Base-by-base conservation (phyloP, 2,888 invertebrate species). In the Nomada hirtipes region DNA sequence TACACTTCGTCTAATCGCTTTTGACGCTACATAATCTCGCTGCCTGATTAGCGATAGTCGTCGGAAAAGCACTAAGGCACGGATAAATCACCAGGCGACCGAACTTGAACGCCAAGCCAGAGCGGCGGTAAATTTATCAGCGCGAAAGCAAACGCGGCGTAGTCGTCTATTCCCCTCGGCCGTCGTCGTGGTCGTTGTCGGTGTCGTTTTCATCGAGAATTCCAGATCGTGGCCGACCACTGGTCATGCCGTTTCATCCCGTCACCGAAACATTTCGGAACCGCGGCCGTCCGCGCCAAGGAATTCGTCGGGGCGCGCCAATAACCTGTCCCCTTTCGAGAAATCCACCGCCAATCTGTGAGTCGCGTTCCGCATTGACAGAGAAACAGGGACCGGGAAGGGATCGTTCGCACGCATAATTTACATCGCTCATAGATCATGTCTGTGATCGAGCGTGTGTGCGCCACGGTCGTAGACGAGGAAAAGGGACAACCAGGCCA, bases 261-360 rank as follows among this genome's bases (percentile, higher is more conserved):
- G 79, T 57, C 71, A 76, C 26, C 68, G 74, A 79, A 83, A 83
- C 83, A 79, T 87, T 80, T 85, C 69, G 85, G 75, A 80, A 83
- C 64, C 79, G 79, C 68, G 77, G 74, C 78, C 68, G 68, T 70
- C 79, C 84, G 84, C 77, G 85, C 87, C 91, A 86, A 91, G 88
- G 90, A 91, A 91, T 91, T 87, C 82, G 83, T 79, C 79, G 81
- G 82, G 78, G 82, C 85, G 86, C 88, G 89, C 90, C 89, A 90
- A 90, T 87, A 85, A 84, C 82, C 89, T 84, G 87, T 86, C 83
- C 87, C 55, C 76, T 70, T 67, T 63, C 65, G 69, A 53, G 71
- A 52, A 52, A 61, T 71, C 64, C 59, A 42, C 65, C 75, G 61
- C 82, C 83, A 65, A 76, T 85, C 84, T 74, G 68, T 64, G 75